phyloP scores from a whole-genome alignment of 2,113 vertebrate species.

The Clarias macrocephalus region DNA sequence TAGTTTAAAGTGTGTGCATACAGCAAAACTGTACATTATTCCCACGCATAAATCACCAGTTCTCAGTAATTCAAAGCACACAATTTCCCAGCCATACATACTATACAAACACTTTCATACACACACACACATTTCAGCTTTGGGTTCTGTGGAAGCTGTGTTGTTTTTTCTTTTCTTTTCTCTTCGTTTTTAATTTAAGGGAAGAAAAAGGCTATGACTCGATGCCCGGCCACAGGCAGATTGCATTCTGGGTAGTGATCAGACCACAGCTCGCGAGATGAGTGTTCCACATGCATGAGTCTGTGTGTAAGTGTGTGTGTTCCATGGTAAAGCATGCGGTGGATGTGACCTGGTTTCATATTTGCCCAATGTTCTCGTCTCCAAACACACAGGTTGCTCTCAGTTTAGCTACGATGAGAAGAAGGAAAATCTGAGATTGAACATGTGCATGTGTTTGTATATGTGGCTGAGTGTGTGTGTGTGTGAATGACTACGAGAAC shows the following conservation, averaged over 20 bases:
- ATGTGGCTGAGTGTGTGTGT: neutral
- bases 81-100: too few relatives aligned
- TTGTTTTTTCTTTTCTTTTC: slow-evolving; percentile 1
- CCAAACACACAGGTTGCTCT: slow-evolving; percentile 60
- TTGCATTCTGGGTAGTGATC: slow-evolving; percentile 53
- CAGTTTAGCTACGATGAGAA: slow-evolving; percentile 62
- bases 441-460: neutral
- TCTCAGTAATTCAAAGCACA: neutral
- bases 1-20: neutral
- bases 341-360: slow-evolving; percentile 69
- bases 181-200: neutral
- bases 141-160: slow-evolving; percentile 25
- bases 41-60: neutral
- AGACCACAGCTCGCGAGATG: slow-evolving; percentile 45
- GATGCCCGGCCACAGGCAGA: slow-evolving; percentile 28
- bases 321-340: slow-evolving; percentile 53
- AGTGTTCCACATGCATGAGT: slow-evolving; percentile 42
- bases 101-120: neutral
- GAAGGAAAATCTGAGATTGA: slow-evolving; percentile 55
- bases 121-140: slow-evolving; percentile 11
- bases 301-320: slow-evolving; percentile 42
- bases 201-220: slow-evolving; percentile 40
- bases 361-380: slow-evolving; percentile 60
- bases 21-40: neutral
- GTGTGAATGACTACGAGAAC: neutral